Conservation (phyloP, 2,797 vertebrate genomes). For the Molossus alvarezi region DNA sequence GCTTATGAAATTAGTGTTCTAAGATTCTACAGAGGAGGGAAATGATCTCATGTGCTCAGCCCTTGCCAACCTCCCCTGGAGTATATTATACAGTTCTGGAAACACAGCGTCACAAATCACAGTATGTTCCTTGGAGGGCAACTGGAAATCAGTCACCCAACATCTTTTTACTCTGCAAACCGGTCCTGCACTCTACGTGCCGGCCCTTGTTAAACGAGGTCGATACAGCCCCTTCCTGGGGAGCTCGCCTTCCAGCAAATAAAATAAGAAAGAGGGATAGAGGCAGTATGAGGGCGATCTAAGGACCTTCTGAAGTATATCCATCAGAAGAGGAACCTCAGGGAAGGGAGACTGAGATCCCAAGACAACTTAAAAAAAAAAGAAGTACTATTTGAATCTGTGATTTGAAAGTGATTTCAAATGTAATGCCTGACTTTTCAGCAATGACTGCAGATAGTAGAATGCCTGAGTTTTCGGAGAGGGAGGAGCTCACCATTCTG, state of each 20-base stretch:
- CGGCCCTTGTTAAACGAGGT: not conserved
- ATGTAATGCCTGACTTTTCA: too few species aligned
- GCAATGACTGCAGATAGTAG: too few species aligned
- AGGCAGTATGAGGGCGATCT: not conserved
- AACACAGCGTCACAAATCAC: not conserved
- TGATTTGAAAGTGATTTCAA: too few species aligned
- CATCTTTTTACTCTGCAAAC: not conserved
- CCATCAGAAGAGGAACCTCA: not conserved
- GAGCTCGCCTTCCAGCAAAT: not conserved
- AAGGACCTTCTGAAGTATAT: not conserved
- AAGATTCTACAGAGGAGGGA: not conserved
- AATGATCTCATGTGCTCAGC: not conserved
- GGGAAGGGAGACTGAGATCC: not conserved
- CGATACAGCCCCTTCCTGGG: not conserved
- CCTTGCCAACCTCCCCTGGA: not conserved
- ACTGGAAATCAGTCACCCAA: not conserved
- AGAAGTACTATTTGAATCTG: too few species aligned
- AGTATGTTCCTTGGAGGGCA: not conserved
- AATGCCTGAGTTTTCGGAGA: too few species aligned
- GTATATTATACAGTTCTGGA: not conserved
- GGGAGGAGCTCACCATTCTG: too few species aligned
- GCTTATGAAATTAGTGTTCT: conserved; percentile 37
- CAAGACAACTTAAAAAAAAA: too few species aligned
- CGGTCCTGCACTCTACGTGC: not conserved
- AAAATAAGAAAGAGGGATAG: not conserved